phyloP scores from a whole-genome alignment of 2,113 vertebrate species.

The Terrapene triunguis region DNA sequence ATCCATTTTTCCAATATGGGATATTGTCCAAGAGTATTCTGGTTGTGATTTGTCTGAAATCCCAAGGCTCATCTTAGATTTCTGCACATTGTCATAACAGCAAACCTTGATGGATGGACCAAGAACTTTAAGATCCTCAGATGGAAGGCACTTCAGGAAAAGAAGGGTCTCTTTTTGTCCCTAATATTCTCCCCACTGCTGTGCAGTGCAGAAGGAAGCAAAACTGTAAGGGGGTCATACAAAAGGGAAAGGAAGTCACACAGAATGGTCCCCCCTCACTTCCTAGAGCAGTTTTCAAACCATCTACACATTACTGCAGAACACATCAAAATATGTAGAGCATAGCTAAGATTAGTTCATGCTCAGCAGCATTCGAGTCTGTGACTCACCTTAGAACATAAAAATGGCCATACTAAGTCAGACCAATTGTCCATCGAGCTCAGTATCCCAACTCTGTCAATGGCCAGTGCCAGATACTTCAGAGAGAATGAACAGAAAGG shows the following conservation, averaged over 20 bases:
- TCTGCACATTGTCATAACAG: background rate
- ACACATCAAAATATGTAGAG: background rate
- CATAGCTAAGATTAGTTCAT: constrained; percentile 12
- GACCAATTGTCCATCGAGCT: background rate
- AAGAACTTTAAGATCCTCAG: background rate
- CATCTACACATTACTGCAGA: constrained; percentile 20
- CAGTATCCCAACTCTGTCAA: background rate
- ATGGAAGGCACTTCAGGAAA: background rate
- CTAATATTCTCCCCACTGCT: background rate
- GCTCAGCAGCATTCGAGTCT: background rate
- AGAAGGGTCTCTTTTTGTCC: fast-evolving
- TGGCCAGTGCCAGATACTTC: background rate
- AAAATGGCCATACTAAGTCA: background rate
- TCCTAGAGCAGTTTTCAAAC: background rate
- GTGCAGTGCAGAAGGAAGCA: background rate
- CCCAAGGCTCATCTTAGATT: background rate
- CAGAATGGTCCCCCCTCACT: background rate
- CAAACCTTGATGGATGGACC: background rate
- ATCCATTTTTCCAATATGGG: background rate
- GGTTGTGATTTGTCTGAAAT: background rate
- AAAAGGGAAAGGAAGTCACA: background rate
- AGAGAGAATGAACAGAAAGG: background rate
- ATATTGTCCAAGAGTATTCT: background rate
- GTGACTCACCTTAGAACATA: constrained; percentile 1
- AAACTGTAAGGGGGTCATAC: background rate